Evolutionary conservation across 1,140 invertebrate species (phyloP), one percentile per base, ranked within the genome.

Genomic region (Hycleus cichorii): DNA sequence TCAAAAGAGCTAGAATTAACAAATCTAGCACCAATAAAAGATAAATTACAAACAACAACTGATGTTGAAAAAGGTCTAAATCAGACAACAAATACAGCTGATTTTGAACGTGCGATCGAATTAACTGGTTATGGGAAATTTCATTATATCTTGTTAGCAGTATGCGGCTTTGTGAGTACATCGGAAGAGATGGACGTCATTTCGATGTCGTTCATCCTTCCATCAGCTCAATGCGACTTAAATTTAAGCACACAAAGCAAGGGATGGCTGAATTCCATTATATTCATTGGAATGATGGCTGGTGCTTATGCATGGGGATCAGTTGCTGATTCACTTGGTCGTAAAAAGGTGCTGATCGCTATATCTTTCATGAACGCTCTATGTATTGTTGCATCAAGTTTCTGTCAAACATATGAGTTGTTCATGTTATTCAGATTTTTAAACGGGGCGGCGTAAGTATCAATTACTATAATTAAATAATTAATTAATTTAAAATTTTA

Each of bases 181-280:
- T 93, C 90, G 72, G 92, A 96, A 80, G 91, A 95, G 78, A 93
- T 96, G 83, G 93, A 95, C 77, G 88, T 96, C 74, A 91, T 94
- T 67, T 93, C 92, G 47, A 91, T 93, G 85, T 91, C 92, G 51
- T 95, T 95, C 80, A 89, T 96, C 69, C 76, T 97, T 46, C 93
- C 93, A 39, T 90, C 91, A 62, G 92, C 93, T 49, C 86, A 93
- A 77, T 94, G 92, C 81, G 93, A 96, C 76, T 80, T 97, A 67
- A 77, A 91, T 44, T 82, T 96, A 68, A 87, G 86, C 65, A 92
- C 91, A 11, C 78, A 85, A 50, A 88, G 89, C 47, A 95, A 82
- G 82, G 88, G 93, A 77, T 91, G 88, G 88, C 84, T 91, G 57
- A 90, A 89, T 74, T 88, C 79, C 58, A 93, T 89, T 76, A 89